Evolutionary conservation across 2,888 invertebrate species (phyloP).

Genomic region (Hypselothyrea guttata): DNA sequence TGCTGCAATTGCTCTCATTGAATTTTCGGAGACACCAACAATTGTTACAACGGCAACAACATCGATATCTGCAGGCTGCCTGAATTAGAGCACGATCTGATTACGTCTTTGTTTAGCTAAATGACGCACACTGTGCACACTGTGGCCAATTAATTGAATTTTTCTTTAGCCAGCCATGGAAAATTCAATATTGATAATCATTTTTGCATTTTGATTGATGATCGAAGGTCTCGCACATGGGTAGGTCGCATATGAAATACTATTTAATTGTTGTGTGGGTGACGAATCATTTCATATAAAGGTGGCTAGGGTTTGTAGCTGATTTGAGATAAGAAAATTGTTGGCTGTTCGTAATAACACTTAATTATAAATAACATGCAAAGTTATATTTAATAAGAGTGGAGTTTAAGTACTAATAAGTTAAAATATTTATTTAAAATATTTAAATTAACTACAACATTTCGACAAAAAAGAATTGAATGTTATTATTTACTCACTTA

Average conservation of each 20-base stretch:
- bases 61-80: constrained; percentile 36
- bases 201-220: constrained; percentile 37
- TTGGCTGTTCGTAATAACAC: too few relatives aligned
- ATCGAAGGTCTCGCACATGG: constrained; percentile 19
- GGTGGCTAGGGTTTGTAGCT: not conserved
- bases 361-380: not conserved
- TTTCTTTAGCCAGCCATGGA: constrained; percentile 28
- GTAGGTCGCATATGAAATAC: constrained; percentile 17
- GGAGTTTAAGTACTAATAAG: too few relatives aligned
- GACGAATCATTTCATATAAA: constrained; percentile 17
- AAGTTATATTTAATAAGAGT: too few relatives aligned
- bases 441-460: too few relatives aligned
- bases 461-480: too few relatives aligned
- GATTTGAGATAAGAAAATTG: not conserved
- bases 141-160: constrained; percentile 62
- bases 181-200: constrained; percentile 35
- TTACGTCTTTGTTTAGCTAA: constrained; percentile 59
- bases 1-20: constrained; percentile 40
- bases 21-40: constrained; percentile 27
- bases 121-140: constrained; percentile 60
- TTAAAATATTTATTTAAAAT: too few relatives aligned
- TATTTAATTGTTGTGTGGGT: constrained; percentile 6
- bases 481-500: too few relatives aligned
- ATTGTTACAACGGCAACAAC: constrained; percentile 23
- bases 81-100: constrained; percentile 70